These are phyloP conservation scores for Vespertilio murinus DNA, from an alignment of 2,797 vertebrate genomes.

Conservation along the genomic window DNA sequence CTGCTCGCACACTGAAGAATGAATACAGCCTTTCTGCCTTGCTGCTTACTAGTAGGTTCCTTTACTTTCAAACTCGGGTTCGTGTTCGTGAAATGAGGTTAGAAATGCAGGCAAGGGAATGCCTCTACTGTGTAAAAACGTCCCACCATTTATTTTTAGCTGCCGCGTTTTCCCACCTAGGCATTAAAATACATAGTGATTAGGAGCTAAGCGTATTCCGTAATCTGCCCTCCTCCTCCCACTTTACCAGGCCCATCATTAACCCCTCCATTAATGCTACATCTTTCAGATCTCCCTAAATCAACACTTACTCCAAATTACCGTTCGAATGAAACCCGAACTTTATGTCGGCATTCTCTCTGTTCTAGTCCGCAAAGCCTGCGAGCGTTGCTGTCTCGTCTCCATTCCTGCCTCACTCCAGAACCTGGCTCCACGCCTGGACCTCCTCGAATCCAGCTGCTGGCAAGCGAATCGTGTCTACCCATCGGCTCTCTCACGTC, in stretches of 20 bases:
- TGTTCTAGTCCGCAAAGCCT: slow-evolving; percentile 5
- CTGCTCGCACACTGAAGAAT: neutral
- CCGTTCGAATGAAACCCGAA: neutral
- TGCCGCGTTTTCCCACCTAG: neutral
- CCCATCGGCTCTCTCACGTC: slow-evolving; percentile 38
- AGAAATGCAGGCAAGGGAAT: neutral
- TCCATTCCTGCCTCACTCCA: slow-evolving; percentile 49
- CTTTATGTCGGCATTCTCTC: slow-evolving; percentile 24
- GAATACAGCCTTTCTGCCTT: neutral
- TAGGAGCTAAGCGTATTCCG: neutral
- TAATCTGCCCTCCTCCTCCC: slow-evolving; percentile 2
- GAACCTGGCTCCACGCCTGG: slow-evolving; percentile 52
- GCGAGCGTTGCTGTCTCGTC: neutral
- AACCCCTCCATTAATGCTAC: slow-evolving; percentile 57
- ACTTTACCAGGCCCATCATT: slow-evolving; percentile 7
- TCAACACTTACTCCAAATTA: slow-evolving; percentile 46
- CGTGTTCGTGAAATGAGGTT: neutral
- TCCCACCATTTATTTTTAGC: slow-evolving; percentile 38
- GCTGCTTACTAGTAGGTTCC: neutral
- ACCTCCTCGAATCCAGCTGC: neutral
- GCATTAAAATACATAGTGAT: slow-evolving; percentile 42
- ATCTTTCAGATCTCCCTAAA: slow-evolving; percentile 47
- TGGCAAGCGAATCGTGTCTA: slow-evolving; percentile 36
- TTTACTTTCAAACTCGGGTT: neutral
- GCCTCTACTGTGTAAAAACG: slow-evolving; percentile 14